phyloP scores from a whole-genome alignment of 2,113 vertebrate genomes.

The Psettodes erumei region DNA sequence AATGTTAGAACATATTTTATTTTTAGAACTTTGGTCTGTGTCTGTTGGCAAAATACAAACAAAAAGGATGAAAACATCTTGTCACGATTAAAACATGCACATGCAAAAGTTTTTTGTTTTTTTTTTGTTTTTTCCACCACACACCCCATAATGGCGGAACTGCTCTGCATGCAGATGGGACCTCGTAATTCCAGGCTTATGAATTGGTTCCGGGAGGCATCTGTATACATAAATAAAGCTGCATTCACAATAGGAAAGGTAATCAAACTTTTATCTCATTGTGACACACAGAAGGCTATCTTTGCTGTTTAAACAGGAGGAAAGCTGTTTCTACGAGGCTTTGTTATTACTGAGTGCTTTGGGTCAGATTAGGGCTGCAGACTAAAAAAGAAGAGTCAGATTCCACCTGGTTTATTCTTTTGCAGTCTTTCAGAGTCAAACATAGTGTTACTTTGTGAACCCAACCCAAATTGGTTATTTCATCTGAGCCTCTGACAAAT shows the following conservation, averaged over 20 bases:
- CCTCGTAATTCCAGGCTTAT: slow-evolving; percentile 41
- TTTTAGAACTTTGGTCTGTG: slow-evolving; percentile 5
- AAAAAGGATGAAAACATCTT: slow-evolving; percentile 31
- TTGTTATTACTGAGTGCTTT: neutral
- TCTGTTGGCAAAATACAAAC: slow-evolving; percentile 4
- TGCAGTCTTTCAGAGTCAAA: neutral
- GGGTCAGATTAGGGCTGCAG: slow-evolving; percentile 21
- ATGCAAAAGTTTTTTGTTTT: neutral
- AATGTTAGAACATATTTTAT: neutral
- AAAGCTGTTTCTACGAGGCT: slow-evolving; percentile 10
- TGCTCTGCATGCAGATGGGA: slow-evolving; percentile 54
- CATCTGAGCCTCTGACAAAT: neutral
- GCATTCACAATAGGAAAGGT: slow-evolving; percentile 50
- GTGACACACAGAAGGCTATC: slow-evolving; percentile 31
- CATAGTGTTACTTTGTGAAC: neutral
- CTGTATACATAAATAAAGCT: slow-evolving; percentile 62
- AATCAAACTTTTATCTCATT: slow-evolving; percentile 50
- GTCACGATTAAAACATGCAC: slow-evolving; percentile 50
- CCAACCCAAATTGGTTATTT: slow-evolving; percentile 21
- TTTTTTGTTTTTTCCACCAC: too few species aligned
- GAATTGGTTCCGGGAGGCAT: slow-evolving; percentile 48
- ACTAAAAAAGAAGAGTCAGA: neutral
- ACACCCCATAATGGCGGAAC: slow-evolving; percentile 33
- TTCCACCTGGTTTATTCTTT: neutral
- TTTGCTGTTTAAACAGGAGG: slow-evolving; percentile 55